These are phyloP conservation scores for Crocuta crocuta DNA, from an alignment of 2,113 vertebrate species.

Conservation along the genomic window DNA sequence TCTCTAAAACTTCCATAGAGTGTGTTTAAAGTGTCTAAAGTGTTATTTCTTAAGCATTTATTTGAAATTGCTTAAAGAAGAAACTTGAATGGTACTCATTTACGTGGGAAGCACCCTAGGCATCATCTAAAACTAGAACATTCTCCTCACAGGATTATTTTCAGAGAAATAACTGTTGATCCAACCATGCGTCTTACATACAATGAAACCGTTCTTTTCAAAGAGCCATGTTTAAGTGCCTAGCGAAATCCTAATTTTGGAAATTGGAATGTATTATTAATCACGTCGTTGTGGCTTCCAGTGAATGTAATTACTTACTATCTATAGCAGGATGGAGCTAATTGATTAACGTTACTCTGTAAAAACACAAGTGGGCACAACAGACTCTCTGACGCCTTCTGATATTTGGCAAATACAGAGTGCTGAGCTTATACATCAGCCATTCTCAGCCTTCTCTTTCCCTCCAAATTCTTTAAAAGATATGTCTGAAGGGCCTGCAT, in stretches of 20 bases:
- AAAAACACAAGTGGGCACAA: conserved; percentile 60
- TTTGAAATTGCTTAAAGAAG: conserved; percentile 8
- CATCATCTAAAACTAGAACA: neutral
- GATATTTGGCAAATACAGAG: conserved; percentile 49
- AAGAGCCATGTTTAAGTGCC: conserved; percentile 40
- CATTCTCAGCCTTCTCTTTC: neutral
- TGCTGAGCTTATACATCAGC: neutral
- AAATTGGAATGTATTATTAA: conserved; percentile 76
- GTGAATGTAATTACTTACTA: conserved; percentile 71
- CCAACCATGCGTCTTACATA: neutral
- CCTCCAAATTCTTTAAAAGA: conserved; percentile 30
- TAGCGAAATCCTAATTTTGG: conserved; percentile 64
- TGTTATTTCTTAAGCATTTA: neutral
- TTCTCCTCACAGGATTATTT: conserved; percentile 17
- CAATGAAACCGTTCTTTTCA: neutral
- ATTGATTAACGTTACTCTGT: conserved; percentile 71
- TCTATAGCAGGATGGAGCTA: conserved; percentile 69
- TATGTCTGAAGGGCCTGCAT: neutral
- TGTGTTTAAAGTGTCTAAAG: neutral
- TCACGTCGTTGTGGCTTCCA: conserved; percentile 23
- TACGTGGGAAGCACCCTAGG: neutral
- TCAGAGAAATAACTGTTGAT: conserved; percentile 25
- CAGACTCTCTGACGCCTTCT: conserved; percentile 70
- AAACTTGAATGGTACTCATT: neutral
- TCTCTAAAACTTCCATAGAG: neutral